Evolutionary conservation across 2,888 invertebrate species (phyloP).

Genomic region (Leptopilina syphax): DNA sequence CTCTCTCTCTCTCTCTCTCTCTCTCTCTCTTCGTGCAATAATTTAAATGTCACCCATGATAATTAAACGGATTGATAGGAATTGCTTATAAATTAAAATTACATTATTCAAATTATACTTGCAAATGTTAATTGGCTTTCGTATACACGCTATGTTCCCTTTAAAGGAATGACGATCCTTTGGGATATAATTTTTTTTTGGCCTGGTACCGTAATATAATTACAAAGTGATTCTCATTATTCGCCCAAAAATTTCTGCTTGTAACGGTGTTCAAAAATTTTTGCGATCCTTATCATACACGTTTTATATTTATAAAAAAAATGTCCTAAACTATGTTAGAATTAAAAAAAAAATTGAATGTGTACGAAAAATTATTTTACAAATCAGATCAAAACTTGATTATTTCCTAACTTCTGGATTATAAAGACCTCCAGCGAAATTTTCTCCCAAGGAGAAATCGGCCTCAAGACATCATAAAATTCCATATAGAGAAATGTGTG

Average conservation of each 20-base stretch:
- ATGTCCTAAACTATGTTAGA: too few species aligned
- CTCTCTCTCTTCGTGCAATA: neutral
- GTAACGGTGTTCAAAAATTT: constrained; percentile 1
- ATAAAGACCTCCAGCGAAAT: constrained; percentile 25
- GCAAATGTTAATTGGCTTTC: constrained; percentile 22
- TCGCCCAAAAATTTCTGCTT: constrained; percentile 6
- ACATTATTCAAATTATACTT: constrained; percentile 28
- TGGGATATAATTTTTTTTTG: constrained; percentile 14
- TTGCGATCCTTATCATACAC: neutral
- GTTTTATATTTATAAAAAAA: neutral
- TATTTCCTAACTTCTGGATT: constrained; percentile 31
- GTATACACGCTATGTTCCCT: neutral
- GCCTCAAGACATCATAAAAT: constrained; percentile 19
- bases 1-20: neutral
- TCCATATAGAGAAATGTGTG: neutral
- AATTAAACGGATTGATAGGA: neutral
- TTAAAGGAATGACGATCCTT: neutral
- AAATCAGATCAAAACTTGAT: neutral
- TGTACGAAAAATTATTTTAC: too few species aligned
- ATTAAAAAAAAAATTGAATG: too few species aligned
- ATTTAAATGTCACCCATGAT: neutral
- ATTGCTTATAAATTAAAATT: constrained; percentile 9
- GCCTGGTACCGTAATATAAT: constrained; percentile 29
- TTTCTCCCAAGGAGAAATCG: constrained; percentile 30
- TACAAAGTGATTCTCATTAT: constrained; percentile 14